A percentile compares a stretch with the other conserved stretches of the same genome.
phyloP scores from a whole-genome alignment of 2,797 vertebrate genomes.

The Oophaga sylvatica region DNA sequence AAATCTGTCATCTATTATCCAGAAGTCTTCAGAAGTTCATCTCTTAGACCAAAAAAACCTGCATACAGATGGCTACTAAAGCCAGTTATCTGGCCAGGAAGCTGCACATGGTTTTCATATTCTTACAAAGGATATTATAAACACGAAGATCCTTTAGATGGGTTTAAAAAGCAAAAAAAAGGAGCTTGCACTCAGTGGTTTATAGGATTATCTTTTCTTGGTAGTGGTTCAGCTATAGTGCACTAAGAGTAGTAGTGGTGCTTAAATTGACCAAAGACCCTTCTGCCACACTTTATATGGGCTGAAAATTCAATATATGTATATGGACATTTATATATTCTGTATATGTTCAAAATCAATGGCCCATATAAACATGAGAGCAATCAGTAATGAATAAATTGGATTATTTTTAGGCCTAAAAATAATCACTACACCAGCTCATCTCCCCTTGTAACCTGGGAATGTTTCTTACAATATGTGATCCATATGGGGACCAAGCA shows the following conservation, averaged over 20 bases:
- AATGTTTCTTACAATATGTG: too few species aligned
- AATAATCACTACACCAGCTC: too few species aligned
- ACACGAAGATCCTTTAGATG: not conserved
- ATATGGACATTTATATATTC: too few species aligned
- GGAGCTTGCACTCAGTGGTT: not conserved
- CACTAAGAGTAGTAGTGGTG: not conserved
- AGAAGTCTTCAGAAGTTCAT: not conserved
- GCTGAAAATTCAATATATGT: too few species aligned
- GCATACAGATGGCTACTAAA: not conserved
- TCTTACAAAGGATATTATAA: not conserved
- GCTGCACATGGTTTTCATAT: not conserved
- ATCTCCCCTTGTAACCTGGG: too few species aligned
- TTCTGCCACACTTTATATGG: too few species aligned
- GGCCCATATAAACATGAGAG: too few species aligned
- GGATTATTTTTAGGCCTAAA: too few species aligned
- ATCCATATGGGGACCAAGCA: too few species aligned
- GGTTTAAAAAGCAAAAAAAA: not conserved
- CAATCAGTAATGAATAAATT: too few species aligned
- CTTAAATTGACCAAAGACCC: too few species aligned
- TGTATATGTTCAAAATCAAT: too few species aligned
- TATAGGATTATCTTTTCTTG: not conserved
- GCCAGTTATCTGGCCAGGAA: not conserved
- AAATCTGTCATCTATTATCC: slow-evolving; percentile 12
- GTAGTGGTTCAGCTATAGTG: not conserved
- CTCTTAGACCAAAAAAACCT: not conserved